These are phyloP conservation scores for Nomia melanderi DNA, from an alignment of 1,140 invertebrate species.

Conservation along the genomic window DNA sequence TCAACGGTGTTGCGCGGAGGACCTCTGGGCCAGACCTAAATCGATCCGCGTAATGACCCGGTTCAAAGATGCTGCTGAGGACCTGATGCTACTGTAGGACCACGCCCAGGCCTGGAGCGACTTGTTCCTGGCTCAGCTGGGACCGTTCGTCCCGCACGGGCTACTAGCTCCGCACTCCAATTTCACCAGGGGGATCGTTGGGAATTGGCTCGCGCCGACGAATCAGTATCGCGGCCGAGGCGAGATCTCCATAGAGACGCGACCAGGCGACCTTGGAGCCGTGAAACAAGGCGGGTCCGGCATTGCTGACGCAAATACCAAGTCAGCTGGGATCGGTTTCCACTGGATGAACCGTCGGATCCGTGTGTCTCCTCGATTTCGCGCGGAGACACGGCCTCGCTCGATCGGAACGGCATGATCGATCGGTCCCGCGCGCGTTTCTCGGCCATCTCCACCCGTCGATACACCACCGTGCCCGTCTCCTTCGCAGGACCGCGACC, in stretches of 20 bases:
- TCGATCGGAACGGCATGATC: conserved; percentile 67
- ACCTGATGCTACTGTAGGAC: conserved; percentile 67
- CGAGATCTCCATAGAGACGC: conserved; percentile 29
- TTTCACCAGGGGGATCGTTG: neutral
- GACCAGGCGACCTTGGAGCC: conserved; percentile 62
- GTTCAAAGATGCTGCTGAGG: conserved; percentile 48
- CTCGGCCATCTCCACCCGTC: conserved; percentile 4
- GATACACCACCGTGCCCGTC: neutral
- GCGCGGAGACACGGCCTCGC: conserved; percentile 59
- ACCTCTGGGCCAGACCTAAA: conserved; percentile 63
- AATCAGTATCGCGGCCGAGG: neutral
- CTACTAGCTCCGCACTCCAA: conserved; percentile 4
- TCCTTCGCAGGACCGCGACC: neutral
- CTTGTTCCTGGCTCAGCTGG: conserved; percentile 43
- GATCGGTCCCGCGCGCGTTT: conserved; percentile 37
- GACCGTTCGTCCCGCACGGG: conserved; percentile 8
- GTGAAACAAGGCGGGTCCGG: conserved; percentile 57
- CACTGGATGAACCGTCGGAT: conserved; percentile 70
- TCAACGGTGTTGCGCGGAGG: conserved; percentile 18
- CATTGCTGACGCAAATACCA: conserved; percentile 55
- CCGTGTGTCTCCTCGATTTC: conserved; percentile 72
- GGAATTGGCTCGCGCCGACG: neutral
- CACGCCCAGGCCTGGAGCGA: conserved; percentile 76
- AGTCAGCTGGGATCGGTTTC: conserved; percentile 65
- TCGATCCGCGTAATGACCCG: conserved; percentile 73